Evolutionary conservation across 2,797 vertebrate species (phyloP).

Genomic region (Clarias pachynema): DNA sequence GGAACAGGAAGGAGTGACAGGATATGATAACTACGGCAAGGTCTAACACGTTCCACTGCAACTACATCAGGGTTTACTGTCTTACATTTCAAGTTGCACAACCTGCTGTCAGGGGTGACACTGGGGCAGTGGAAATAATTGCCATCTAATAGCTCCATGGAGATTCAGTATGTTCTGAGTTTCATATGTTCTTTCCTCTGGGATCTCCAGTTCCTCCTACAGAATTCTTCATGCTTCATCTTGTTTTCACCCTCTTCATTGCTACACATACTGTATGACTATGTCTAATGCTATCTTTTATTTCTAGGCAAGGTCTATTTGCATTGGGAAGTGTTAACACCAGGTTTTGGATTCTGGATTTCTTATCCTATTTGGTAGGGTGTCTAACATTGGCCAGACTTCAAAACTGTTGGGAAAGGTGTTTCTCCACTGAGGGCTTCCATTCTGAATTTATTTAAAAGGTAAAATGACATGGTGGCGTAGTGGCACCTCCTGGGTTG

Average conservation of each 20-base stretch:
- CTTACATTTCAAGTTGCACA: neutral
- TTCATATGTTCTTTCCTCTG: neutral
- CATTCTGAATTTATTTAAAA: too few species aligned
- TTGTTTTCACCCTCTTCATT: slow-evolving; percentile 7
- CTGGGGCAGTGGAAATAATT: neutral
- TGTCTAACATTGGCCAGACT: neutral
- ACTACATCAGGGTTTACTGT: neutral
- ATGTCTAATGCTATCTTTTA: neutral
- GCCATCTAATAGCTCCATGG: neutral
- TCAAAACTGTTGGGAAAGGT: neutral
- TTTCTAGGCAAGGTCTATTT: neutral
- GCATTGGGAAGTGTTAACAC: neutral
- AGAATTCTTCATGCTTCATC: neutral
- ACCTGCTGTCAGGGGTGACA: neutral
- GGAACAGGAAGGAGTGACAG: slow-evolving; percentile 45
- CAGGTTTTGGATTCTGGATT: neutral
- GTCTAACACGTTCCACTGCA: slow-evolving; percentile 6
- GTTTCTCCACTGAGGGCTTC: too few species aligned
- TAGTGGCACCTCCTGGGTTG: too few species aligned
- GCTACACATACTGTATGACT: neutral
- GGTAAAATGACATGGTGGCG: neutral
- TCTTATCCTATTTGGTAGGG: neutral
- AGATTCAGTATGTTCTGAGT: neutral
- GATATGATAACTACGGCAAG: slow-evolving; percentile 42
- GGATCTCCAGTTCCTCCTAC: neutral